Conservation (phyloP, 2,797 vertebrate genomes). For the Lepilemur ruficaudatus region DNA sequence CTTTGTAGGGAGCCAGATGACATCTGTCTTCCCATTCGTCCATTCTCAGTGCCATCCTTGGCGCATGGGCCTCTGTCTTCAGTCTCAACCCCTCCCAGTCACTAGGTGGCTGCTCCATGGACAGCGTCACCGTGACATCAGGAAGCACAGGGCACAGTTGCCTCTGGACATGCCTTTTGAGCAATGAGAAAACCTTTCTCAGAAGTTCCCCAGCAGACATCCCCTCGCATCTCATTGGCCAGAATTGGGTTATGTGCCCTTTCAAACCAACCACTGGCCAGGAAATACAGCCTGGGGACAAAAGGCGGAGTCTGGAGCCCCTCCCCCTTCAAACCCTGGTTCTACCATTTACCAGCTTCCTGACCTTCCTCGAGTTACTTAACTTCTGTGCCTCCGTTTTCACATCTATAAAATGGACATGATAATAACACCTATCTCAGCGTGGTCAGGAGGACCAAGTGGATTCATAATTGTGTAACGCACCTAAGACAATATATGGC, state of each 20-base stretch:
- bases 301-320: background rate
- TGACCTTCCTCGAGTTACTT: background rate
- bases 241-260: background rate
- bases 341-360: background rate
- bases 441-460: background rate
- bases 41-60: rapidly evolving
- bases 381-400: background rate
- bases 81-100: background rate
- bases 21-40: background rate
- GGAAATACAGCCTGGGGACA: background rate
- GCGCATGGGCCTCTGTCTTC: background rate
- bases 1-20: background rate
- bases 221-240: background rate
- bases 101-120: background rate
- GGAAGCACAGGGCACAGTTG: background rate
- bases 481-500: background rate
- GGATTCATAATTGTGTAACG: background rate
- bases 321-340: background rate
- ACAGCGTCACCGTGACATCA: background rate
- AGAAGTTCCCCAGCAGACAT: background rate
- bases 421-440: background rate
- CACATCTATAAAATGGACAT: background rate
- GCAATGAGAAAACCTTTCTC: background rate
- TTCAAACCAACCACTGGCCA: background rate
- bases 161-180: background rate